These are phyloP conservation scores for Neocrepidodera transversa DNA, from an alignment of 2,888 invertebrate genomes.

Conservation along the genomic window DNA sequence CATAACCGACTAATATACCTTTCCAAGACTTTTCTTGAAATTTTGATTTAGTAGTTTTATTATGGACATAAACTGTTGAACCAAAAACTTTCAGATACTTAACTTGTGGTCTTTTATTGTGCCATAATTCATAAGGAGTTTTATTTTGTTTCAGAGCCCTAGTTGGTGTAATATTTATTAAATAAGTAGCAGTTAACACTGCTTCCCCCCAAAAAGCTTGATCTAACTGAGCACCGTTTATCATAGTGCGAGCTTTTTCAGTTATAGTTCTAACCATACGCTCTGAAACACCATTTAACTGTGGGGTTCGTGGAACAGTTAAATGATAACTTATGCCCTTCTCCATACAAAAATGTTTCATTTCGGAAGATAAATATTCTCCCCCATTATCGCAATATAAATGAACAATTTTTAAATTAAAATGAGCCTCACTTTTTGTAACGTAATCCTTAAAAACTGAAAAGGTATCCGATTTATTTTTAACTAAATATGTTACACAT, in stretches of 20 bases:
- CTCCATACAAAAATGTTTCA: neutral
- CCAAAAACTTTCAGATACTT: conserved; percentile 52
- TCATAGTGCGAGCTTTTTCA: conserved; percentile 11
- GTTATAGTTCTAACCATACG: conserved; percentile 1
- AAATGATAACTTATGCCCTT: neutral
- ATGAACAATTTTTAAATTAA: no score
- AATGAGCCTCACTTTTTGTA: conserved; percentile 31
- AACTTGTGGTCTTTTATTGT: conserved; percentile 50
- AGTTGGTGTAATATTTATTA: conserved; percentile 5
- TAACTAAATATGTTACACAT: conserved; percentile 47
- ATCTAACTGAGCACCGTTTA: neutral
- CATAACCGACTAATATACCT: no score
- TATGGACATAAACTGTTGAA: conserved; percentile 35
- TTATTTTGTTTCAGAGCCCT: conserved; percentile 34
- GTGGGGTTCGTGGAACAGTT: conserved; percentile 2
- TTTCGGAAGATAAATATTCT: conserved; percentile 1
- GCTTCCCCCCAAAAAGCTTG: conserved; percentile 11
- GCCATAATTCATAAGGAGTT: conserved; percentile 56
- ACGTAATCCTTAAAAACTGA: conserved; percentile 33
- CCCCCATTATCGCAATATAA: conserved; percentile 10
- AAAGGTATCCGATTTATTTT: conserved; percentile 34
- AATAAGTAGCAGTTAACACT: conserved; percentile 4
- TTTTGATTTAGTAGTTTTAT: conserved; percentile 31
- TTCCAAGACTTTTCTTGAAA: no score
- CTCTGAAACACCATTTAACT: conserved; percentile 12